Evolutionary conservation across 2,888 invertebrate genomes (phyloP).

Genomic region (Thymelicus acteon): DNA sequence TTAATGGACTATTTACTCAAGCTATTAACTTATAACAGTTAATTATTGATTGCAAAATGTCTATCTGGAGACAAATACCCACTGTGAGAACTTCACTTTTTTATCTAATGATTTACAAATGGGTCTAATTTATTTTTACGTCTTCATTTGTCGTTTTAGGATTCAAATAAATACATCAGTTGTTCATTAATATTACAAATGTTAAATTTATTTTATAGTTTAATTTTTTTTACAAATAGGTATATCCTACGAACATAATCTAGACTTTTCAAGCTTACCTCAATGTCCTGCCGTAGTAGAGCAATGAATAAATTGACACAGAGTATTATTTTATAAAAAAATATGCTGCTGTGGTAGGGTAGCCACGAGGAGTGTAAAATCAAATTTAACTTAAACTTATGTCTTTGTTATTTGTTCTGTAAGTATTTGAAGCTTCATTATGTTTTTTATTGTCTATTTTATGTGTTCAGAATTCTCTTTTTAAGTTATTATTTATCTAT

Average conservation of each 20-base stretch:
- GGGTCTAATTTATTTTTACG: too few relatives aligned
- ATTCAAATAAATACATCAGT: too few relatives aligned
- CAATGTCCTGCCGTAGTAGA: conserved; percentile 17
- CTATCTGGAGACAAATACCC: too few relatives aligned
- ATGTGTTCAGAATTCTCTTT: conserved; percentile 10
- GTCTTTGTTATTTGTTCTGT: conserved; percentile 29
- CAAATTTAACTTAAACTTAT: conserved; percentile 1
- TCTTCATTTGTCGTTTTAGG: not conserved
- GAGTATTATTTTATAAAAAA: conserved; percentile 70
- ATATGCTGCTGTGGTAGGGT: conserved; percentile 68
- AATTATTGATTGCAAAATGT: too few relatives aligned
- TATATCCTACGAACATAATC: not conserved
- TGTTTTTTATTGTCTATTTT: conserved; percentile 18
- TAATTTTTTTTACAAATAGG: too few relatives aligned
- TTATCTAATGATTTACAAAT: too few relatives aligned
- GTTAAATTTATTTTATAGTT: too few relatives aligned
- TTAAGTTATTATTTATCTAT: not conserved
- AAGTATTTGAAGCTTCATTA: conserved; percentile 20
- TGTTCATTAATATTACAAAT: too few relatives aligned
- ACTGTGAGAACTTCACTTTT: too few relatives aligned
- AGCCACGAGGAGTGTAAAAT: conserved; percentile 44
- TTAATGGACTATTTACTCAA: too few relatives aligned
- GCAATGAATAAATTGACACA: conserved; percentile 55
- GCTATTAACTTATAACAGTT: too few relatives aligned
- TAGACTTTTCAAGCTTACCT: not conserved